Percentiles rank a stretch among this genome's conserved stretches.
phyloP scores from a whole-genome alignment of 2,888 invertebrate species.

The Eledona agricola region DNA sequence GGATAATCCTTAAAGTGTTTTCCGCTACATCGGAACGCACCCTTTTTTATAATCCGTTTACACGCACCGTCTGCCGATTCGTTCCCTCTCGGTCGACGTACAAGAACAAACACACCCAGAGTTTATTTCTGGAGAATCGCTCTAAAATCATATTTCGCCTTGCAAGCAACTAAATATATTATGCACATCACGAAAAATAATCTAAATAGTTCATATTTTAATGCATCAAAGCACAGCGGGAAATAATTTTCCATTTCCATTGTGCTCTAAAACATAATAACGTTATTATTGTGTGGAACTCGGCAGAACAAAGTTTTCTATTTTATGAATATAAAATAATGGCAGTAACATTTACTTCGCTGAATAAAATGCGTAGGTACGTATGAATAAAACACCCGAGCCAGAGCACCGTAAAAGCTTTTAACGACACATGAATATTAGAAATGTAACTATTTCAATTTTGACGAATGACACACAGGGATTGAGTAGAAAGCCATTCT shows the following conservation, averaged over 20 bases:
- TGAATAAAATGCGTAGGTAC: slow-evolving; percentile 5
- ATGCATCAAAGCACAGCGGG: slow-evolving; percentile 3
- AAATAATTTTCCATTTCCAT: slow-evolving; percentile 9
- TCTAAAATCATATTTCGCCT: too few relatives aligned
- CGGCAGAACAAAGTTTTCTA: slow-evolving; percentile 8
- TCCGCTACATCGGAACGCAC: slow-evolving; percentile 6
- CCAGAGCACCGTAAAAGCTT: too few relatives aligned
- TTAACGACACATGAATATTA: too few relatives aligned
- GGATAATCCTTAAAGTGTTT: too few relatives aligned
- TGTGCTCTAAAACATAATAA: slow-evolving; percentile 6
- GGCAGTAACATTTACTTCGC: neutral
- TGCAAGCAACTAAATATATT: neutral
- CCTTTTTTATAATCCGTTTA: too few relatives aligned
- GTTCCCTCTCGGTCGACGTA: too few relatives aligned
- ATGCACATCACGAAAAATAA: neutral
- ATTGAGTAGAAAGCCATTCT: too few relatives aligned
- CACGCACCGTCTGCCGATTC: too few relatives aligned
- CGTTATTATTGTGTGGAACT: slow-evolving; percentile 1
- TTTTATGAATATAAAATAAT: slow-evolving; percentile 9
- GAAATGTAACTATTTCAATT: too few relatives aligned
- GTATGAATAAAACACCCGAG: slow-evolving; percentile 4
- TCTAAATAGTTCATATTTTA: slow-evolving; percentile 4
- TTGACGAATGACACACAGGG: too few relatives aligned
- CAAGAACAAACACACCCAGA: too few relatives aligned
- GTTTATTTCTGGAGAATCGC: too few relatives aligned